Conservation (phyloP, 2,888 invertebrate genomes). For the Ophion ellenae region DNA sequence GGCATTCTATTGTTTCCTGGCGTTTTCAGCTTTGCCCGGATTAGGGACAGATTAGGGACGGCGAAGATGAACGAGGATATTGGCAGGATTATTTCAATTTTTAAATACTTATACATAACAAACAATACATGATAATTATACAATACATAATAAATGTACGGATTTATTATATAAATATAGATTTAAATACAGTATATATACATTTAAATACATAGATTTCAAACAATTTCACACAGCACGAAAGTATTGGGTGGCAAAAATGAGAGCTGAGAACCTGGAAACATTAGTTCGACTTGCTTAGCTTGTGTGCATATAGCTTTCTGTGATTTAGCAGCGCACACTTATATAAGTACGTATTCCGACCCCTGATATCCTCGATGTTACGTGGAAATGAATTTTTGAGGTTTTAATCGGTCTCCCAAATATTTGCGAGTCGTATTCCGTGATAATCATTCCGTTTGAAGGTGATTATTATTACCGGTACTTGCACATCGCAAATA, state of each 20-base stretch:
- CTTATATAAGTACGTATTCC: background rate
- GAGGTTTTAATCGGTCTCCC: conserved; percentile 1
- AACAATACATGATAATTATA: conserved; percentile 3
- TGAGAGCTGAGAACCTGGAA: background rate
- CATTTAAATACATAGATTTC: background rate
- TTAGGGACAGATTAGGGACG: conserved; percentile 5
- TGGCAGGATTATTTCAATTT: background rate
- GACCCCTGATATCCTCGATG: conserved; percentile 2
- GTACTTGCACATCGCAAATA: background rate
- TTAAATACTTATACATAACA: background rate
- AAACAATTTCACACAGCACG: background rate
- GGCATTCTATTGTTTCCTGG: background rate
- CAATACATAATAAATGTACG: background rate
- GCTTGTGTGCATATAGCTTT: background rate
- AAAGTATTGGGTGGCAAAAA: conserved; percentile 3
- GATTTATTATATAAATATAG: conserved; percentile 1
- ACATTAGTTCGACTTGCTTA: background rate
- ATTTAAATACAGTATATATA: conserved; percentile 2
- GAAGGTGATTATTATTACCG: conserved; percentile 23
- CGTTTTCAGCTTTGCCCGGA: background rate
- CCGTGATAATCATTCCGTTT: conserved; percentile 20
- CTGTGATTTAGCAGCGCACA: background rate
- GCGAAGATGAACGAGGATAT: background rate
- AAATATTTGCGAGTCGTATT: conserved; percentile 18
- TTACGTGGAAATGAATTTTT: background rate